These are phyloP conservation scores for Aquatica leii DNA, from an alignment of 2,888 invertebrate genomes.

Conservation along the genomic window DNA sequence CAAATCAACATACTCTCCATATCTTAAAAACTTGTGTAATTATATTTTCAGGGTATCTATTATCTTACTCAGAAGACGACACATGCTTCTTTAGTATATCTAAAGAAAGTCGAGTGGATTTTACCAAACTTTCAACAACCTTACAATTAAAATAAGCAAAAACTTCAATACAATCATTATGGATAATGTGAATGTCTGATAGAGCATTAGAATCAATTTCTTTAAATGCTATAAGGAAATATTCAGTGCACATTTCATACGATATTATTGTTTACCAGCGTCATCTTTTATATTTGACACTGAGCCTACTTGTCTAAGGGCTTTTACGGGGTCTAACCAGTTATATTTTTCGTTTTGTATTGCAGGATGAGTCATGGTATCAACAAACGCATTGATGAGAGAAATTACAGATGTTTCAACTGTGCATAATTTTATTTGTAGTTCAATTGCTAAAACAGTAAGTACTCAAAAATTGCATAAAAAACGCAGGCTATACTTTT, in stretches of 20 bases:
- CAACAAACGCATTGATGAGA: constrained; percentile 79
- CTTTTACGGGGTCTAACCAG: constrained; percentile 71
- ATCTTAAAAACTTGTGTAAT: constrained; percentile 29
- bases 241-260: neutral
- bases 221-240: constrained; percentile 64
- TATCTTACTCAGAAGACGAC: neutral
- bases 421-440: constrained; percentile 69
- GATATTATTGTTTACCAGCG: constrained; percentile 60
- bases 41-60: neutral
- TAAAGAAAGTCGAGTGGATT: constrained; percentile 76
- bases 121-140: constrained; percentile 76
- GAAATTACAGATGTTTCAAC: constrained; percentile 81
- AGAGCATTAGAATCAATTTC: constrained; percentile 69
- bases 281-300: constrained; percentile 67
- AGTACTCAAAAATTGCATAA: neutral
- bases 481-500: neutral
- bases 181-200: constrained; percentile 67
- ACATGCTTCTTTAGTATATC: constrained; percentile 72
- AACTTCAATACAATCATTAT: constrained; percentile 81
- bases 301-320: constrained; percentile 68
- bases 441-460: constrained; percentile 57
- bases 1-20: no score
- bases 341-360: constrained; percentile 68
- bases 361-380: constrained; percentile 67
- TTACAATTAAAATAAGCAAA: constrained; percentile 82